These are phyloP conservation scores for Benitochromis conjunctus DNA, from an alignment of 2,113 vertebrate genomes.

Conservation along the genomic window DNA sequence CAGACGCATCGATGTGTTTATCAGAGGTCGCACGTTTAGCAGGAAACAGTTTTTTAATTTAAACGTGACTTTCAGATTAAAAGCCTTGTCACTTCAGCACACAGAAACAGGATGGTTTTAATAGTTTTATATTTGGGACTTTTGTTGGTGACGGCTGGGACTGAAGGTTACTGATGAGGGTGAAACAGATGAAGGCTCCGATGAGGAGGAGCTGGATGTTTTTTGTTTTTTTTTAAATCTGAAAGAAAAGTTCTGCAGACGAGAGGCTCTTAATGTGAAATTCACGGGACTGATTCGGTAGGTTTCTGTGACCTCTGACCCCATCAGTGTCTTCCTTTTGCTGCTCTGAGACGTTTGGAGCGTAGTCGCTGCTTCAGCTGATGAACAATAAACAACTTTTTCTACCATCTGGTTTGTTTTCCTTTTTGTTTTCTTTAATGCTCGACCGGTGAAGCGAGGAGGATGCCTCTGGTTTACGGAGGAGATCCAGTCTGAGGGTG, in stretches of 20 bases:
- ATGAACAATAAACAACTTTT: background rate
- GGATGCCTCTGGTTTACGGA: background rate
- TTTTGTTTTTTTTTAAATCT: background rate
- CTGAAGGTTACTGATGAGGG: background rate
- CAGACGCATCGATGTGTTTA: background rate
- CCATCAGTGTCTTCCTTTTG: background rate
- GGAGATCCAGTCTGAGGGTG: rapidly evolving
- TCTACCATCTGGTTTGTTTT: background rate
- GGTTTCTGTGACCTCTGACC: background rate
- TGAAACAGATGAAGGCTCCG: background rate
- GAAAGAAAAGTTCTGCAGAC: background rate
- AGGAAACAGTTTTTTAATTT: background rate
- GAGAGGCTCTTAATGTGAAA: background rate
- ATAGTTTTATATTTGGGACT: slow-evolving; percentile 2
- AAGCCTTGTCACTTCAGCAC: background rate
- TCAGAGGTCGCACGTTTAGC: background rate
- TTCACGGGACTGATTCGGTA: background rate
- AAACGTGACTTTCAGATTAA: background rate
- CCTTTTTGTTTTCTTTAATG: background rate
- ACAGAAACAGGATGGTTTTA: background rate
- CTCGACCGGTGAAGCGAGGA: rapidly evolving
- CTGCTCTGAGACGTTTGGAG: background rate
- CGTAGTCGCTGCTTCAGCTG: background rate
- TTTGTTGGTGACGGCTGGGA: background rate
- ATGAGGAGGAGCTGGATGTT: background rate